A percentile compares a stretch with the other conserved stretches of the same genome.
Conservation (phyloP, 1,140 invertebrate genomes). For the Scaptomyza graminum region DNA sequence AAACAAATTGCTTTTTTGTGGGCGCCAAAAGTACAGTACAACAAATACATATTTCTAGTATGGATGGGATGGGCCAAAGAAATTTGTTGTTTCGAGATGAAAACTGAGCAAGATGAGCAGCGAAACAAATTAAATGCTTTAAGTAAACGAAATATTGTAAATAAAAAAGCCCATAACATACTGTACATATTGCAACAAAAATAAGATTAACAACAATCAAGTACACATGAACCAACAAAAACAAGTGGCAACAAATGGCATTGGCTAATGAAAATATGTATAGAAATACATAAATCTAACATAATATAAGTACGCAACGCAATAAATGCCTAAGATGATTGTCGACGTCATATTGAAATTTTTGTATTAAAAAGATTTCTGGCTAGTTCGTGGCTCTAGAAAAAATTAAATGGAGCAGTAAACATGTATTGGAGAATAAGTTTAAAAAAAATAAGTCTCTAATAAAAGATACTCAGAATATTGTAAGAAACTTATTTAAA, state of each 20-base stretch:
- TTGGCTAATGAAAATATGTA: constrained; percentile 23
- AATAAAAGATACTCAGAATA: too few species aligned
- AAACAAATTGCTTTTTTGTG: constrained; percentile 39
- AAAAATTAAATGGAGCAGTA: too few species aligned
- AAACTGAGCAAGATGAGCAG: constrained; percentile 22
- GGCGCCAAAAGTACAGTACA: constrained; percentile 1
- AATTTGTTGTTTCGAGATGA: constrained; percentile 13
- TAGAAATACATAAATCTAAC: constrained; percentile 18
- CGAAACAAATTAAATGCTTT: constrained; percentile 44
- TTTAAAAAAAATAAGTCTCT: too few species aligned
- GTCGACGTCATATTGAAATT: not conserved
- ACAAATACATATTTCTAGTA: constrained; percentile 20
- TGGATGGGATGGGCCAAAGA: not conserved
- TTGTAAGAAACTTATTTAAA: too few species aligned
- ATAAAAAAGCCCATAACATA: constrained; percentile 44
- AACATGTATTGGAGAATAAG: too few species aligned
- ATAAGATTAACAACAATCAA: constrained; percentile 18
- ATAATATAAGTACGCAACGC: constrained; percentile 40
- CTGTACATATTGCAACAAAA: constrained; percentile 39
- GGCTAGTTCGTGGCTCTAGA: too few species aligned
- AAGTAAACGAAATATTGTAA: constrained; percentile 48
- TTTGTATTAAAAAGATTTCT: not conserved
- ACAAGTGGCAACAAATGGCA: constrained; percentile 30
- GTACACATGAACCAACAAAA: constrained; percentile 13
- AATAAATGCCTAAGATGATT: not conserved